Percentiles rank a stretch among this genome's conserved stretches.
phyloP scores from a whole-genome alignment of 2,797 vertebrate genomes.

The Coilia nasus region DNA sequence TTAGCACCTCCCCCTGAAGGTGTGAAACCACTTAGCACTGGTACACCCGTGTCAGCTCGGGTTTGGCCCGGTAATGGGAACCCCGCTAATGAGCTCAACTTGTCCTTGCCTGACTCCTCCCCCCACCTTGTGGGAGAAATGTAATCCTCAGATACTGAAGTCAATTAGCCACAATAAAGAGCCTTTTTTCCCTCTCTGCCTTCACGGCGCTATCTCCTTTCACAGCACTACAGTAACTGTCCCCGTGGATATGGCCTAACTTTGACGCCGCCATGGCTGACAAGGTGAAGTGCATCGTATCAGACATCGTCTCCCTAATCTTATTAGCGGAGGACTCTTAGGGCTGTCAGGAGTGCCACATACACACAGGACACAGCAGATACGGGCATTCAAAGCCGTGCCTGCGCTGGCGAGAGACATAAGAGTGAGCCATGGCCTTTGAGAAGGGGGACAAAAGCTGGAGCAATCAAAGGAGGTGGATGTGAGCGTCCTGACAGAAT shows the following conservation, averaged over 20 bases:
- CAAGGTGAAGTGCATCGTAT: background rate
- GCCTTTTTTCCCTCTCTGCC: background rate
- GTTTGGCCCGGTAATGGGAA: no score
- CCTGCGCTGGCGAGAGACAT: background rate
- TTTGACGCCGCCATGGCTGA: background rate
- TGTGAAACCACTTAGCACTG: no score
- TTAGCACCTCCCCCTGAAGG: no score
- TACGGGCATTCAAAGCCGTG: background rate
- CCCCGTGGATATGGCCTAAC: background rate
- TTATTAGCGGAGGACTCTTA: background rate
- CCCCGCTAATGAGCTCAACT: constrained; percentile 14
- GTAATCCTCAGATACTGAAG: background rate
- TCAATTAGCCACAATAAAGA: background rate
- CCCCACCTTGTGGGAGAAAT: constrained; percentile 27
- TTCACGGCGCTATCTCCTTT: background rate
- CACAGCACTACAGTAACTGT: background rate
- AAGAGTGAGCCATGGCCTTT: background rate
- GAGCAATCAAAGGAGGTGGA: background rate
- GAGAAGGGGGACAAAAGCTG: background rate
- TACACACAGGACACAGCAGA: background rate
- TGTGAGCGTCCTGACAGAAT: background rate
- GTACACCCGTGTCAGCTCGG: no score
- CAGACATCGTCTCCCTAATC: background rate
- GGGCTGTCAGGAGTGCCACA: background rate
- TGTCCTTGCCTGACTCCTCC: constrained; percentile 39